Conservation (phyloP, 2,113 vertebrate genomes). For the Chrysemys picta region DNA sequence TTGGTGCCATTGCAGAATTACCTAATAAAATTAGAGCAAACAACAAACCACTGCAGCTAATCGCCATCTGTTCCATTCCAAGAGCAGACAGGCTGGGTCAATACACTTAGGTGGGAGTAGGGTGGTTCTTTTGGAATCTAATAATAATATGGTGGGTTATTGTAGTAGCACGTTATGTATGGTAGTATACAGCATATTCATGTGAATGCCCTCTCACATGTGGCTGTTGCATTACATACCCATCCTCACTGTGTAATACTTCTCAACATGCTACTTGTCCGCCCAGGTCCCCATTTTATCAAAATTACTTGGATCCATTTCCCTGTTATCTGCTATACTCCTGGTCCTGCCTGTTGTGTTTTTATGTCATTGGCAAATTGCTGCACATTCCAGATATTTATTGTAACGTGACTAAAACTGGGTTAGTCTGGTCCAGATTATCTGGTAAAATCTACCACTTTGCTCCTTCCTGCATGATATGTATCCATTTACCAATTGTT, state of each 20-base stretch:
- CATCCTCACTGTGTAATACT: background rate
- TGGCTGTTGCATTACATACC: no score
- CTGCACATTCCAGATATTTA: background rate
- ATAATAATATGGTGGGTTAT: background rate
- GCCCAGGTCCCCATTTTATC: accelerated
- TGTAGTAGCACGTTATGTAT: no score
- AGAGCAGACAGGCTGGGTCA: background rate
- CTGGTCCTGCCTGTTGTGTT: background rate
- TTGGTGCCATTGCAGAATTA: background rate
- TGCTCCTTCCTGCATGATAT: background rate
- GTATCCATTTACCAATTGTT: accelerated
- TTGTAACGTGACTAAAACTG: no score
- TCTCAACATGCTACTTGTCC: background rate
- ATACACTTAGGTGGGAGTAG: background rate
- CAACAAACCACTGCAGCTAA: background rate
- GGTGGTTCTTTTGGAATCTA: background rate
- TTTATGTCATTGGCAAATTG: background rate
- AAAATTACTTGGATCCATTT: accelerated
- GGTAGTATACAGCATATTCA: background rate
- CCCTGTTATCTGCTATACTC: background rate
- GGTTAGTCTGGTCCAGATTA: background rate
- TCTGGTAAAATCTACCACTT: accelerated
- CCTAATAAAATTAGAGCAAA: background rate
- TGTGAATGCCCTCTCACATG: background rate
- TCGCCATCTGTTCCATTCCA: background rate